phyloP scores from a whole-genome alignment of 1,140 invertebrate genomes.

The Probaryconus sp. region DNA sequence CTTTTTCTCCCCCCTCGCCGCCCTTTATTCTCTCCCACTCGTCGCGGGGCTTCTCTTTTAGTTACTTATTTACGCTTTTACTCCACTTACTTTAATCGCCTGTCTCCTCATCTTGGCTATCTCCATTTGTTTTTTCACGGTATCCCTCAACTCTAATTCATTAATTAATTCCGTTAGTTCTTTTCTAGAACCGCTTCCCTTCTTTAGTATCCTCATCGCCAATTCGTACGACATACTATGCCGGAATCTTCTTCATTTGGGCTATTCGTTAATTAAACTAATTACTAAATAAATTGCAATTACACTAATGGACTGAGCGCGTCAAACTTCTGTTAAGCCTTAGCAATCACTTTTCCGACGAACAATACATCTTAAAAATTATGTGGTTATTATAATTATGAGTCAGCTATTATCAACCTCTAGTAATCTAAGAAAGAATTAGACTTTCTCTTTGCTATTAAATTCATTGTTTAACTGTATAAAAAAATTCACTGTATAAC shows the following conservation, averaged over 20 bases:
- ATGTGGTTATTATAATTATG: background rate
- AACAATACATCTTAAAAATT: constrained; percentile 33
- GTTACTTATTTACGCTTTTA: constrained; percentile 74
- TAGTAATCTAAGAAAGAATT: too few relatives aligned
- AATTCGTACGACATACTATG: constrained; percentile 46
- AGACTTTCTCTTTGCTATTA: too few relatives aligned
- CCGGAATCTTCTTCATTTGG: constrained; percentile 57
- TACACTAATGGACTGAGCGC: constrained; percentile 75
- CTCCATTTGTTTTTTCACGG: constrained; percentile 77
- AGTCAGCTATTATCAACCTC: too few relatives aligned
- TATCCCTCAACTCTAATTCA: constrained; percentile 77
- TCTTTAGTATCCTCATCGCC: constrained; percentile 43
- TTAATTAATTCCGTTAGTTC: constrained; percentile 77
- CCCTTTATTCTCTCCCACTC: constrained; percentile 21
- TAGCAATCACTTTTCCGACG: constrained; percentile 44
- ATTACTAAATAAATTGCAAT: constrained; percentile 79
- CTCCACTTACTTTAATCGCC: constrained; percentile 78
- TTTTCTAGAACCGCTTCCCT: constrained; percentile 47
- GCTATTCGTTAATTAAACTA: constrained; percentile 77
- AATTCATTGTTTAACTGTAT: too few relatives aligned
- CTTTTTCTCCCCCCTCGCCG: constrained; percentile 30
- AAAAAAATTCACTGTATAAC: too few relatives aligned
- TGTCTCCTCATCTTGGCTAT: constrained; percentile 64
- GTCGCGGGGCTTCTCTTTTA: constrained; percentile 66
- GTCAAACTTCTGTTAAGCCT: constrained; percentile 37